Evolutionary conservation across 2,113 vertebrate genomes (phyloP).

Genomic region (Quiscalus mexicanus): DNA sequence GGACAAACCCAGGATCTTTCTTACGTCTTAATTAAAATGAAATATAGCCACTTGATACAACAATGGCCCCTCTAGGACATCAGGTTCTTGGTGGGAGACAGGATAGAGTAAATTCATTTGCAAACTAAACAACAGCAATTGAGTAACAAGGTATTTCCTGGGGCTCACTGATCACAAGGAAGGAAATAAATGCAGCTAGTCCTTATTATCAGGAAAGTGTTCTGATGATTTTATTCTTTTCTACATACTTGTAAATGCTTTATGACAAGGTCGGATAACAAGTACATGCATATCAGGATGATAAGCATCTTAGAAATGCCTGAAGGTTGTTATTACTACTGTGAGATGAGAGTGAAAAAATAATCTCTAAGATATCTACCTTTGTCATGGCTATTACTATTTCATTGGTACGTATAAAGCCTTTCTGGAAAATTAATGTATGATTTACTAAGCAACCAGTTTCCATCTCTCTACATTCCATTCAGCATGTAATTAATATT

Average conservation of each 20-base stretch:
- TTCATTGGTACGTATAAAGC: background rate
- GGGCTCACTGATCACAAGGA: constrained; percentile 4
- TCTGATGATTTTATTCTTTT: constrained; percentile 29
- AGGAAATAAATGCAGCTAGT: constrained; percentile 16
- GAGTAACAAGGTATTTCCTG: constrained; percentile 28
- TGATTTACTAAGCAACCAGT: background rate
- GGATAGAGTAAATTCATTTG: background rate
- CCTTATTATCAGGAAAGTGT: constrained; percentile 30
- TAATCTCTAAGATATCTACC: background rate
- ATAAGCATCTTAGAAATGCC: background rate
- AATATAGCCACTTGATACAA: background rate
- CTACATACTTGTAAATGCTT: background rate
- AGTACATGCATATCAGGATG: background rate
- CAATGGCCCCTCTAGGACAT: background rate
- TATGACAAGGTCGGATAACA: background rate
- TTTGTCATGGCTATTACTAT: background rate
- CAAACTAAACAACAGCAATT: constrained; percentile 22
- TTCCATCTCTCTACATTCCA: background rate
- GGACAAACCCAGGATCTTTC: background rate
- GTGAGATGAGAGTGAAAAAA: background rate
- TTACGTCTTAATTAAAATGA: background rate
- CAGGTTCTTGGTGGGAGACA: background rate
- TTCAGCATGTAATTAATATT: constrained; percentile 58
- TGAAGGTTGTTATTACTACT: constrained; percentile 9
- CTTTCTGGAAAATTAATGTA: constrained; percentile 31